Conservation (phyloP, 2,113 vertebrate genomes). For the Heloderma charlesbogerti region DNA sequence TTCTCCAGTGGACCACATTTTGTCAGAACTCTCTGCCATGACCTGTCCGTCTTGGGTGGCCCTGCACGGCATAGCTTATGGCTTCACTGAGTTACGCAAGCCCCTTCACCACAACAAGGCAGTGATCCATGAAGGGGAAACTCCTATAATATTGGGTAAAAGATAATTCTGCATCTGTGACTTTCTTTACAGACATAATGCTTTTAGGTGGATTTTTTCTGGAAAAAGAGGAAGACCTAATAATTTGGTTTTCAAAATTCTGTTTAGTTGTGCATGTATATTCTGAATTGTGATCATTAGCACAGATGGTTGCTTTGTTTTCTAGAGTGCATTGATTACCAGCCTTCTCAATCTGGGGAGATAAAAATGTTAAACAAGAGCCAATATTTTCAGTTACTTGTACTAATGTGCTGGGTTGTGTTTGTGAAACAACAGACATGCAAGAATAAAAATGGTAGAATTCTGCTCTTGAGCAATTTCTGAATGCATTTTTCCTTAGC, state of each 20-base stretch:
- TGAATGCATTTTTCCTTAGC: fast-evolving
- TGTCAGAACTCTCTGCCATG: too few species aligned
- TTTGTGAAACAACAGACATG: slow-evolving; percentile 24
- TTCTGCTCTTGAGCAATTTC: background rate
- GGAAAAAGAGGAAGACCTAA: background rate
- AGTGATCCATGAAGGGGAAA: too few species aligned
- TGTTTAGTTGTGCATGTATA: background rate
- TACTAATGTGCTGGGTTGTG: slow-evolving; percentile 11
- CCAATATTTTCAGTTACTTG: slow-evolving; percentile 21
- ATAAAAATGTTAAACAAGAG: slow-evolving; percentile 9
- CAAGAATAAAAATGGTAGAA: background rate
- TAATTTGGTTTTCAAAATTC: background rate
- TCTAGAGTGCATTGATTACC: slow-evolving; percentile 6
- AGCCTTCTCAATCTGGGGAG: slow-evolving; percentile 6
- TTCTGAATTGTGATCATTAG: background rate
- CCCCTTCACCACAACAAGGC: too few species aligned
- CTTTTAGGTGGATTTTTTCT: background rate
- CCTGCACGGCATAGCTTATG: too few species aligned
- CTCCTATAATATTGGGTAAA: background rate
- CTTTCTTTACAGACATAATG: background rate
- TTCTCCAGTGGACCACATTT: too few species aligned
- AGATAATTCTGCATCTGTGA: background rate
- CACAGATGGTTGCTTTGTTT: slow-evolving; percentile 16
- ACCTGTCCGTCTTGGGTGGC: too few species aligned
- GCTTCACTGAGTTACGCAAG: too few species aligned